A percentile compares a stretch with the other conserved stretches of the same genome.
Conservation (phyloP, 1,140 invertebrate genomes). For the Pachyrhynchus sulphureomaculatus region DNA sequence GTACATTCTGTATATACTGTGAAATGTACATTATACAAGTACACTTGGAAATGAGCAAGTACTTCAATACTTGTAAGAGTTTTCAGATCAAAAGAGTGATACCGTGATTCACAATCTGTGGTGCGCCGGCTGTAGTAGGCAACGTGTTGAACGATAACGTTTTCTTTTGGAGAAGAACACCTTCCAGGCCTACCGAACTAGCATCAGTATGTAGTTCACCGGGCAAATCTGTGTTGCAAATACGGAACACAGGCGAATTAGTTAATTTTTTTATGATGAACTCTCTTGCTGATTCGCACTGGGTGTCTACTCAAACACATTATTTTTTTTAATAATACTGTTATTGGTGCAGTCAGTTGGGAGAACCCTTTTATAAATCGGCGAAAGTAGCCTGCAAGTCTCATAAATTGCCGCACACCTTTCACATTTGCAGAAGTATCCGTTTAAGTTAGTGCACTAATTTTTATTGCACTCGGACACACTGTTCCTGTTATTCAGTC, state of each 20-base stretch:
- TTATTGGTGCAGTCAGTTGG: neutral
- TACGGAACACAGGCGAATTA: neutral
- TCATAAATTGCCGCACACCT: neutral
- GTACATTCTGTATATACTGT: too few species aligned
- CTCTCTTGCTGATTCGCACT: neutral
- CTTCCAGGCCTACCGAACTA: neutral
- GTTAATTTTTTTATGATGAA: neutral
- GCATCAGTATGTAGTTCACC: constrained; percentile 1
- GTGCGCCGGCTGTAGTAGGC: too few species aligned
- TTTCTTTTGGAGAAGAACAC: neutral
- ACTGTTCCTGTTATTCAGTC: too few species aligned
- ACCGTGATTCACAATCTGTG: too few species aligned
- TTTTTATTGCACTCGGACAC: neutral
- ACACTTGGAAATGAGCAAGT: neutral
- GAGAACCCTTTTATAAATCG: neutral
- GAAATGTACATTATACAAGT: neutral
- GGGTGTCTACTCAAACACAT: too few species aligned
- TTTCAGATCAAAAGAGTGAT: too few species aligned
- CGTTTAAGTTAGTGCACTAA: neutral
- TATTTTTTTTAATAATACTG: neutral
- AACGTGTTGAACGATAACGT: neutral
- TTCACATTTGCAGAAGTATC: neutral
- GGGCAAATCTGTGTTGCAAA: neutral
- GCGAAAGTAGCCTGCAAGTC: neutral
- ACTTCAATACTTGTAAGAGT: too few species aligned